Conservation (phyloP, 2,888 invertebrate species). For the Escarpia spicata region DNA sequence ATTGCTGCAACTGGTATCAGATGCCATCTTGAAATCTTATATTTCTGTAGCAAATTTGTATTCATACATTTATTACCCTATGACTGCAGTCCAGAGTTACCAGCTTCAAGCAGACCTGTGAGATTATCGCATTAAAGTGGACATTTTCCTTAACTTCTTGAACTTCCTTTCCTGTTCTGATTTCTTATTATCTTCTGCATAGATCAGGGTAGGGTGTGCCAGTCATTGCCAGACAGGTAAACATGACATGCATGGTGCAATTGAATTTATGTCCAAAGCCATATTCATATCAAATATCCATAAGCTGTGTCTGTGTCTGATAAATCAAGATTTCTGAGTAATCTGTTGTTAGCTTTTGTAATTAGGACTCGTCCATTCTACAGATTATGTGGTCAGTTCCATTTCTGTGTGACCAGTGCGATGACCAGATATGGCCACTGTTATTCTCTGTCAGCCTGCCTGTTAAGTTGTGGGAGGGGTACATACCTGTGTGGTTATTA, state of each 20-base stretch:
- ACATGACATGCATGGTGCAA: background rate
- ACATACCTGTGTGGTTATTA: background rate
- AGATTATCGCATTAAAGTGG: background rate
- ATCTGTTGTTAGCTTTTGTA: too few relatives aligned
- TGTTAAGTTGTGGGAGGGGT: background rate
- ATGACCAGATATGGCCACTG: slow-evolving; percentile 10
- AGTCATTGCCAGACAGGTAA: background rate
- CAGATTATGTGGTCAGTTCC: background rate
- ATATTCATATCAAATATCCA: background rate
- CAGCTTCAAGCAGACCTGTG: background rate
- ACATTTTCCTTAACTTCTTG: background rate
- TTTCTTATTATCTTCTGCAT: background rate
- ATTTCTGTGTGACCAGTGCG: background rate
- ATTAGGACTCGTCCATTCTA: background rate
- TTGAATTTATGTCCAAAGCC: background rate
- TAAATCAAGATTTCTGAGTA: slow-evolving; percentile 8
- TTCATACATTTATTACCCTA: background rate
- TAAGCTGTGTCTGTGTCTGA: background rate
- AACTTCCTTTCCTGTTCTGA: background rate
- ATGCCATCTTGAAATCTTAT: background rate
- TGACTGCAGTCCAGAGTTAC: background rate
- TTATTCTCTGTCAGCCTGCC: background rate
- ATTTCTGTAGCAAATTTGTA: background rate
- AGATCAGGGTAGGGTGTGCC: background rate
- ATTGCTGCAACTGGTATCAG: background rate